Evolutionary conservation across 1,140 invertebrate genomes (phyloP).

Genomic region (Aphaenogaster floridana): DNA sequence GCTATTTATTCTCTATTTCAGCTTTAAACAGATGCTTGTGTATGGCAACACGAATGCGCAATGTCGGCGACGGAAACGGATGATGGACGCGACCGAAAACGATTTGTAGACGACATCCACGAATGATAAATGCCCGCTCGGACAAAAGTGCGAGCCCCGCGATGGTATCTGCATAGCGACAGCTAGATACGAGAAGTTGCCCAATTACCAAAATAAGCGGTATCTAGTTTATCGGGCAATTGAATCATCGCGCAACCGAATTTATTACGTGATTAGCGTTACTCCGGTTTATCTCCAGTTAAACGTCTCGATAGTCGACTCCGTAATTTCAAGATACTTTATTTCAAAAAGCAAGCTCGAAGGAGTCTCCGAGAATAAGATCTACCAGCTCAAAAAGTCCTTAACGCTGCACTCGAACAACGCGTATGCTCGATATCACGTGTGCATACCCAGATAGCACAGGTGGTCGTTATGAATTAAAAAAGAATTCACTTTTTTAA

Average conservation of each 20-base stretch:
- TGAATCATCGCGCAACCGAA: not conserved
- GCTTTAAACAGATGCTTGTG: not conserved
- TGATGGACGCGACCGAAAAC: not conserved
- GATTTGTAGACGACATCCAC: not conserved
- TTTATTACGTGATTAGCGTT: not conserved
- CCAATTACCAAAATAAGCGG: not conserved
- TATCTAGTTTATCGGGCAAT: not conserved
- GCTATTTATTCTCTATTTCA: conserved; percentile 1
- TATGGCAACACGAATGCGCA: not conserved
- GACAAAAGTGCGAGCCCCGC: not conserved
- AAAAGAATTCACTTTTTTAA: no score
- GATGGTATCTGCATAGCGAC: not conserved
- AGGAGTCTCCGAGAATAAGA: not conserved
- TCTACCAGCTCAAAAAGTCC: not conserved
- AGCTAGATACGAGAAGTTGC: not conserved
- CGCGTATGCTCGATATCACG: conserved; percentile 2
- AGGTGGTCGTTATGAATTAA: no score
- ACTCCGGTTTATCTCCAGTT: not conserved
- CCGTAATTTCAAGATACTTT: not conserved
- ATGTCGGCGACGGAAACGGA: not conserved
- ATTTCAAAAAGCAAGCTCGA: no score
- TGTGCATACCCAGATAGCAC: not conserved
- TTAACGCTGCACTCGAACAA: not conserved
- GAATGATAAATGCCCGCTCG: not conserved
- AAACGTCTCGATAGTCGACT: not conserved